Evolutionary conservation across 2,888 invertebrate species (phyloP).

Genomic region (Microchrysa polita): DNA sequence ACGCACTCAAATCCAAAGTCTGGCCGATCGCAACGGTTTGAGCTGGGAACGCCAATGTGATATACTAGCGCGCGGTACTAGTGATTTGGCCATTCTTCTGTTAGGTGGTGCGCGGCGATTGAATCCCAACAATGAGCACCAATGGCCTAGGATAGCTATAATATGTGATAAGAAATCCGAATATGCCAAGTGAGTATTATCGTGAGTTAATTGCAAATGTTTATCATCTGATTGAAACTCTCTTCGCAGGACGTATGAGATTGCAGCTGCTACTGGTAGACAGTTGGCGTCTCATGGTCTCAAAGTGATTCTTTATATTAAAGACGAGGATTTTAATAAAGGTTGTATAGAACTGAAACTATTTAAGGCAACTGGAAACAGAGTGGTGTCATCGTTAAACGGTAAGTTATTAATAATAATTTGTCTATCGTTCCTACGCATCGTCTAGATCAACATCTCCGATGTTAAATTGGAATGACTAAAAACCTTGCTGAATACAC

Average conservation of each 20-base stretch:
- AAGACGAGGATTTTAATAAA: conserved; percentile 66
- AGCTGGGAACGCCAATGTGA: conserved; percentile 74
- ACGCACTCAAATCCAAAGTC: conserved; percentile 74
- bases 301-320: conserved; percentile 71
- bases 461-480: no score
- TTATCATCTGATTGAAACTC: no score
- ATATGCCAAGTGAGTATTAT: conserved; percentile 59
- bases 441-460: no score
- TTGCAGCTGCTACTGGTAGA: conserved; percentile 79
- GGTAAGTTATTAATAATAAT: conserved; percentile 54
- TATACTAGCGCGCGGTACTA: conserved; percentile 83
- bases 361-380: conserved; percentile 73
- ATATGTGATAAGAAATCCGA: conserved; percentile 75
- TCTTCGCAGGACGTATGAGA: conserved; percentile 66
- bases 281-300: conserved; percentile 86
- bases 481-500: no score
- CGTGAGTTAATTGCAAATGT: not conserved
- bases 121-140: conserved; percentile 88
- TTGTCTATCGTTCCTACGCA: no score
- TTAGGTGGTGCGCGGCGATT: conserved; percentile 86
- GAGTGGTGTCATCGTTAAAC: conserved; percentile 67
- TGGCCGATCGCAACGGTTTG: conserved; percentile 75
- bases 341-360: conserved; percentile 71
- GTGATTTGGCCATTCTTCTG: conserved; percentile 84
- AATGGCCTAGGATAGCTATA: conserved; percentile 83